phyloP scores from a whole-genome alignment of 53 echinoderm and acorn worm species.

The Patiria pectinifera region DNA sequence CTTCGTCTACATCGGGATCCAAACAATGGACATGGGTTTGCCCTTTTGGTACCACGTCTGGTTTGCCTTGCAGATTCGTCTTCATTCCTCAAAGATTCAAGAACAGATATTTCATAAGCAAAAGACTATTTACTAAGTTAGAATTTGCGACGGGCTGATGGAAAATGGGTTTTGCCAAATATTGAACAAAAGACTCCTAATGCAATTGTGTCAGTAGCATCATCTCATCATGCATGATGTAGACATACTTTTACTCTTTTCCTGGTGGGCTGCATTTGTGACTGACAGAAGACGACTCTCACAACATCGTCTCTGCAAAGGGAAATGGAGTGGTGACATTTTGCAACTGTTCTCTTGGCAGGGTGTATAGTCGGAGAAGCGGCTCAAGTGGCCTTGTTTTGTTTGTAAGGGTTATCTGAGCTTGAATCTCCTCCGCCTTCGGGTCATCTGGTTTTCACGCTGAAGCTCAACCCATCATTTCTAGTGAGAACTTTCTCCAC shows the following conservation, averaged over 20 bases:
- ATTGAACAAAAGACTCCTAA: slow-evolving; percentile 17
- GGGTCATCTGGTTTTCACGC: slow-evolving; percentile 35
- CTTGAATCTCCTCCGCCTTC: slow-evolving; percentile 27
- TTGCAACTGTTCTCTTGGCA: slow-evolving; percentile 57
- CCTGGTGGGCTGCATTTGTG: not conserved
- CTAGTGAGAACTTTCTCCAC: not conserved
- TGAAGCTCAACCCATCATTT: not conserved
- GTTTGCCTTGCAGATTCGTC: not conserved
- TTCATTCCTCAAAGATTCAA: not conserved
- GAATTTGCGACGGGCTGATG: too few relatives aligned
- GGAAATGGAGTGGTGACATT: slow-evolving; percentile 55
- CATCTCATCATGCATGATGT: slow-evolving; percentile 45
- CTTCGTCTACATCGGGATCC: slow-evolving; percentile 68
- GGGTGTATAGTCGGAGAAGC: slow-evolving; percentile 69
- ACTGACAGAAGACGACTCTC: not conserved
- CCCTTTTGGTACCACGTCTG: not conserved
- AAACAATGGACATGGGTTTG: not conserved
- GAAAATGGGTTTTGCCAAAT: too few relatives aligned
- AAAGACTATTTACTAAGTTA: too few relatives aligned
- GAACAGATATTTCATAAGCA: slow-evolving; percentile 62
- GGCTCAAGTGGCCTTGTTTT: slow-evolving; percentile 15
- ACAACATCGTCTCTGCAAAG: not conserved
- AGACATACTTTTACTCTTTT: slow-evolving; percentile 29
- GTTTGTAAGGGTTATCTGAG: not conserved
- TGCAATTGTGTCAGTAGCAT: slow-evolving; percentile 61